Base-by-base conservation (phyloP, 2,888 invertebrate species). In the Ormyrus pomaceus region DNA sequence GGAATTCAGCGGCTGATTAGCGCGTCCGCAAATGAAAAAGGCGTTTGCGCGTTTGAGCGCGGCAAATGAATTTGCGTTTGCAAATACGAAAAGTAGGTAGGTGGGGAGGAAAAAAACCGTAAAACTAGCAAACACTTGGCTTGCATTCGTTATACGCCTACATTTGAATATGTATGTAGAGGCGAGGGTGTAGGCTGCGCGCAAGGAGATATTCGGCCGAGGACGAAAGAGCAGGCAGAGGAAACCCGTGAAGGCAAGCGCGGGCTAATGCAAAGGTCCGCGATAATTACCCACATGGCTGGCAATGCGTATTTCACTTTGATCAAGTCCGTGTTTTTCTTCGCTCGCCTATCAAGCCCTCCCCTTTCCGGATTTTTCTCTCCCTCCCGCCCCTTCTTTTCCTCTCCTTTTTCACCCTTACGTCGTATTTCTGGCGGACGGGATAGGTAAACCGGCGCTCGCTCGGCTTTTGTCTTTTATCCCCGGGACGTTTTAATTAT, bases 281-380 rank as follows among this genome's bases (percentile, higher is more conserved):
- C 70, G 89, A 88, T 90, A 90, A 90, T 90, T 90, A 90, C 90
- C 90, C 90, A 90, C 90, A 90, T 90, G 90, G 88, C 87, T 87
- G 88, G 87, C 87, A 87, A 88, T 89, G 88, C 89, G 88, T 87
- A 89, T 88, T 90, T 88, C 86, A 87, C 90, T 90, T 90, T 90
- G 90, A 90, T 90, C 90, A 90, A 88, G 88, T 87, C 89, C 88
- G 87, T 90, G 89, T 90, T 90, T 90, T 90, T 90, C 90, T 90
- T 90, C 88, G 87, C 86, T 88, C 87, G 87, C 85, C 87, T 70
- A 89, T 89, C 87, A 87, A 34, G 85, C 84, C 85, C 85, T 81
- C 81, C 82, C 78, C 81, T 64, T 77, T 61, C 76, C 10, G 80
- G 64, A 76, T 80, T 80, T 73, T 77, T 80, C 56, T 70, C 74